Evolutionary conservation across 2,113 vertebrate species (phyloP).

Genomic region (Lepus timidus): DNA sequence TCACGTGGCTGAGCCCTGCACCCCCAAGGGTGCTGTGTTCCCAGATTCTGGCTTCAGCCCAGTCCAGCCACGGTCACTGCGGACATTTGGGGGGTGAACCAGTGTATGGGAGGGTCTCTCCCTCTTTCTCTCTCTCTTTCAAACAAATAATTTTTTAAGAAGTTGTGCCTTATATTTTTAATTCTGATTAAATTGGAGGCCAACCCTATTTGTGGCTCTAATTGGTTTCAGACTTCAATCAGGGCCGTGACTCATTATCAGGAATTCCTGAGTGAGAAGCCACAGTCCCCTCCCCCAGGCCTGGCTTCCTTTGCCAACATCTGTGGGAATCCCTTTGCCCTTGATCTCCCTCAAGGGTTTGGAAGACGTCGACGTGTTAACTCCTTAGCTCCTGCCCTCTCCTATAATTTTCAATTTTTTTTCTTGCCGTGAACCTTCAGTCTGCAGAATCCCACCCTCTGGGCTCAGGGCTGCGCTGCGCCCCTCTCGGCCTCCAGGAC

Average conservation of each 20-base stretch:
- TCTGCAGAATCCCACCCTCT: background rate
- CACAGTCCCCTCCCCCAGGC: fast-evolving
- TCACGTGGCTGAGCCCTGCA: no score
- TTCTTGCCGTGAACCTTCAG: background rate
- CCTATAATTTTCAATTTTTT: background rate
- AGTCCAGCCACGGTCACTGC: no score
- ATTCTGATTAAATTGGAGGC: background rate
- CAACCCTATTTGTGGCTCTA: slow-evolving; percentile 24
- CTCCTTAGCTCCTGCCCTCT: background rate
- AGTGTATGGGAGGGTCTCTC: no score
- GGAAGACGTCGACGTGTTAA: background rate
- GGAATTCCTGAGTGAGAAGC: slow-evolving; percentile 1
- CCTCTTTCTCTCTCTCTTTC: no score
- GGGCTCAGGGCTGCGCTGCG: background rate
- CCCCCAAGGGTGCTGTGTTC: no score
- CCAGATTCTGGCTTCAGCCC: no score
- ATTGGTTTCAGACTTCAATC: slow-evolving; percentile 69
- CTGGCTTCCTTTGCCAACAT: background rate
- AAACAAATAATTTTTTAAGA: no score
- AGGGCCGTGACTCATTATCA: background rate
- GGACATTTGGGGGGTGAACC: no score
- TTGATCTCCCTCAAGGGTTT: background rate
- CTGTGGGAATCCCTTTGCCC: background rate
- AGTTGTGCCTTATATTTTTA: background rate
- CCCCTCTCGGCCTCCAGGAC: fast-evolving